Evolutionary conservation across 2,113 vertebrate species (phyloP).

Genomic region (Hippocampus comes): DNA sequence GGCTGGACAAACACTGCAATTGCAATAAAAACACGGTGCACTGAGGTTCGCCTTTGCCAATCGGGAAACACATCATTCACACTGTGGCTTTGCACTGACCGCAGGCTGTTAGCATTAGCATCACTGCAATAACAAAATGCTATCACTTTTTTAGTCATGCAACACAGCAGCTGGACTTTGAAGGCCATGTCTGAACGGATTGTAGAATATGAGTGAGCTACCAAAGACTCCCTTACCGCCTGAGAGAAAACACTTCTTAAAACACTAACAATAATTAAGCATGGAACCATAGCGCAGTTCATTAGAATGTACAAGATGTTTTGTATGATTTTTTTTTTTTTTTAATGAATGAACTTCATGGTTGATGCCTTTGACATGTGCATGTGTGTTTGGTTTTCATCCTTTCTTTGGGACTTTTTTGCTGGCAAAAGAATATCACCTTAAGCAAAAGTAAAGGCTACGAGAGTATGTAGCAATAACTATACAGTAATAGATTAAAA

Average conservation of each 20-base stretch:
- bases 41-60: constrained; percentile 50
- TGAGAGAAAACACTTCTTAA: constrained; percentile 55
- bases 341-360: constrained; percentile 63
- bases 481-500: constrained; percentile 67
- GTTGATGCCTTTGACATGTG: constrained; percentile 62
- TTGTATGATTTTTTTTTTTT: constrained; percentile 64
- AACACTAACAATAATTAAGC: constrained; percentile 58
- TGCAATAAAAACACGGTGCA: constrained; percentile 6
- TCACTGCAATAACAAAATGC: constrained; percentile 21
- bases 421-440: constrained; percentile 79
- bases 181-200: constrained; percentile 21
- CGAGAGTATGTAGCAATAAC: constrained; percentile 23
- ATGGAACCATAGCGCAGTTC: constrained; percentile 66
- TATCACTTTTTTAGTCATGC: constrained; percentile 23
- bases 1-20: neutral
- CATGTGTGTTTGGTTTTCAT: constrained; percentile 47
- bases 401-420: constrained; percentile 74
- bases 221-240: constrained; percentile 72
- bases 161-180: constrained; percentile 9
- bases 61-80: constrained; percentile 26
- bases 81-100: constrained; percentile 68
- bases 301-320: constrained; percentile 72
- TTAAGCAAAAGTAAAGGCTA: constrained; percentile 60
- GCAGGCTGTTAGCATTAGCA: constrained; percentile 29
- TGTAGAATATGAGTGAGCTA: constrained; percentile 48